A percentile compares a stretch with the other conserved stretches of the same genome.
phyloP scores from a whole-genome alignment of 2,888 invertebrate species.

The Cantharis nigra region DNA sequence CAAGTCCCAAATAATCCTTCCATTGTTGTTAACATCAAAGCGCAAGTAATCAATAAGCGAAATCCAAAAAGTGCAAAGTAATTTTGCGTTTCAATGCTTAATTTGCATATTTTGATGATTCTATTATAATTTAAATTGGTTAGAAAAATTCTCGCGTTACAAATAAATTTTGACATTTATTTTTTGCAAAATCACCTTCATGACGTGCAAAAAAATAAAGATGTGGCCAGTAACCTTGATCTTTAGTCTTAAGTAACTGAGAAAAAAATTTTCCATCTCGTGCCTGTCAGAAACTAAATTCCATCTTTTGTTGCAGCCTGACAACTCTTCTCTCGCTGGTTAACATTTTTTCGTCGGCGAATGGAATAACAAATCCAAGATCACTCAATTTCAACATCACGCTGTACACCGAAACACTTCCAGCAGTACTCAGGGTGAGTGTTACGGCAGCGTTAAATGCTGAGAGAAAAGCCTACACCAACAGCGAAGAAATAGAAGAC shows the following conservation, averaged over 20 bases:
- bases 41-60: neutral
- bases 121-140: neutral
- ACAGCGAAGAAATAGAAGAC: constrained; percentile 39
- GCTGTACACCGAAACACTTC: constrained; percentile 49
- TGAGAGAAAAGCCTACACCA: constrained; percentile 36
- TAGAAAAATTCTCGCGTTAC: neutral
- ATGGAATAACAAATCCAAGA: neutral
- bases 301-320: neutral
- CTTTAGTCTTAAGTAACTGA: neutral
- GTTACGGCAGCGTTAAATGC: constrained; percentile 47
- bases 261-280: neutral
- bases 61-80: neutral
- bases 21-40: neutral
- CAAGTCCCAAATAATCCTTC: neutral
- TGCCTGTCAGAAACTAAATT: neutral
- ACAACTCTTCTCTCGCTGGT: neutral
- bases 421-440: constrained; percentile 47
- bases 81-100: neutral
- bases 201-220: neutral
- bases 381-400: constrained; percentile 43
- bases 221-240: neutral
- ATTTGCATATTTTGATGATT: neutral
- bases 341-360: neutral
- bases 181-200: neutral
- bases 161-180: neutral